A percentile compares a stretch with the other conserved stretches of the same genome.
Evolutionary conservation across 2,797 vertebrate species (phyloP).

Genomic region (Clamator glandarius): DNA sequence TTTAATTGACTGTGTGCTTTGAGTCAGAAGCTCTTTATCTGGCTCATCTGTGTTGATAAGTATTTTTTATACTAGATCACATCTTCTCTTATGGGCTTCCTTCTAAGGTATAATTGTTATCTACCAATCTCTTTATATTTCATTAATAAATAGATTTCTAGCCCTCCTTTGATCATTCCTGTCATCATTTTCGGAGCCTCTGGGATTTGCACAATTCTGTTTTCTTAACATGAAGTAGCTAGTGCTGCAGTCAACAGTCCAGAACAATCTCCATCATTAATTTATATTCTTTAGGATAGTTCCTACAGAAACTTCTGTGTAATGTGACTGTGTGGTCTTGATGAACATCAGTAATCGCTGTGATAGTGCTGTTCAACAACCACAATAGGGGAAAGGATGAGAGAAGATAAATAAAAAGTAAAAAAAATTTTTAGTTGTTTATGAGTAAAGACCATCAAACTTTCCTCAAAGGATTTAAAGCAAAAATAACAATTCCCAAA

Average conservation of each 20-base stretch:
- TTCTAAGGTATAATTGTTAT: conserved; percentile 52
- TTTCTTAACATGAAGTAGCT: conserved; percentile 35
- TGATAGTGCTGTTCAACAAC: conserved; percentile 24
- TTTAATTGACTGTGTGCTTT: conserved; percentile 60
- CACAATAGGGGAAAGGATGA: neutral
- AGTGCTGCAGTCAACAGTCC: conserved; percentile 31
- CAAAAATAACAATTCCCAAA: neutral
- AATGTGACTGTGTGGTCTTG: conserved; percentile 38
- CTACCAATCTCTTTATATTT: conserved; percentile 49
- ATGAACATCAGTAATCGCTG: conserved; percentile 46
- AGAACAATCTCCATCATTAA: conserved; percentile 15
- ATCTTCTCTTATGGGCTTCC: conserved; percentile 29
- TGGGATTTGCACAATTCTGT: conserved; percentile 21
- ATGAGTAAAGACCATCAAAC: neutral
- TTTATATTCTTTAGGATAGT: conserved; percentile 40
- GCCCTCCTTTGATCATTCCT: conserved; percentile 44
- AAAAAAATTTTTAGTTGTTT: neutral
- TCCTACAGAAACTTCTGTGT: conserved; percentile 17
- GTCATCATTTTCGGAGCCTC: neutral
- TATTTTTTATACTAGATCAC: conserved; percentile 53
- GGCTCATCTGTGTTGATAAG: conserved; percentile 45
- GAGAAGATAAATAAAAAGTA: neutral
- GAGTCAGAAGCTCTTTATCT: conserved; percentile 64
- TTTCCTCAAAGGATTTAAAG: conserved; percentile 4
- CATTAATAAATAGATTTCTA: conserved; percentile 65